Percentiles rank a stretch among this genome's conserved stretches.
These are phyloP conservation scores for Spinus olivaceus DNA, from an alignment of 2,797 vertebrate species.

Conservation along the genomic window DNA sequence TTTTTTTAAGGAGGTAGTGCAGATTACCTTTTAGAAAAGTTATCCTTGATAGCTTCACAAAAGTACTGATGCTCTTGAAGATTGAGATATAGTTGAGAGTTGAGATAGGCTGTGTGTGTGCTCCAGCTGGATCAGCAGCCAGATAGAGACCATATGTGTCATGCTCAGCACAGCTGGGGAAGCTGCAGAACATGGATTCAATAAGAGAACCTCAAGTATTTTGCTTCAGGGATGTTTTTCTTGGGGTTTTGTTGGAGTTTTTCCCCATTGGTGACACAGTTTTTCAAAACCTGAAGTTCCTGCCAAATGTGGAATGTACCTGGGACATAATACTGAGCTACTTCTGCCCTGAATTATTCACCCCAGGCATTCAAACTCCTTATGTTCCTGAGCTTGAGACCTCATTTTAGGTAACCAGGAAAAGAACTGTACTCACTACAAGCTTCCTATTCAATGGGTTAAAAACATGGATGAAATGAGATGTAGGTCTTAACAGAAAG, in stretches of 20 bases:
- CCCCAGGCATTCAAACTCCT: neutral
- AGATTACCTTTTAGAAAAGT: neutral
- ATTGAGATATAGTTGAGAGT: neutral
- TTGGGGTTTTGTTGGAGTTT: neutral
- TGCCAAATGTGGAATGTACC: neutral
- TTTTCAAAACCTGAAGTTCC: neutral
- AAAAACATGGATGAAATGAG: neutral
- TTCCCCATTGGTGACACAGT: neutral
- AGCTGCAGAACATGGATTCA: neutral
- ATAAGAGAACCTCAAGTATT: neutral
- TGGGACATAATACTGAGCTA: neutral
- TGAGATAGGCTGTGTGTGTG: neutral
- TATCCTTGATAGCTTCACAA: neutral
- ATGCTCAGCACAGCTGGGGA: neutral
- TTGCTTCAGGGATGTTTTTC: neutral
- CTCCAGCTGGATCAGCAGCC: neutral
- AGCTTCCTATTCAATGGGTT: neutral
- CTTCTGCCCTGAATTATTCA: neutral
- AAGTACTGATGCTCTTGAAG: neutral
- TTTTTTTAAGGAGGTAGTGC: neutral
- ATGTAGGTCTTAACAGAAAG: neutral
- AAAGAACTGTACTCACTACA: neutral
- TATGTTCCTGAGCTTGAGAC: neutral
- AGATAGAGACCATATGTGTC: neutral
- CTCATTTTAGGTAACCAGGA: neutral